Conservation (phyloP, 2,113 vertebrate genomes). For the Boulengeromyrus knoepffleri region DNA sequence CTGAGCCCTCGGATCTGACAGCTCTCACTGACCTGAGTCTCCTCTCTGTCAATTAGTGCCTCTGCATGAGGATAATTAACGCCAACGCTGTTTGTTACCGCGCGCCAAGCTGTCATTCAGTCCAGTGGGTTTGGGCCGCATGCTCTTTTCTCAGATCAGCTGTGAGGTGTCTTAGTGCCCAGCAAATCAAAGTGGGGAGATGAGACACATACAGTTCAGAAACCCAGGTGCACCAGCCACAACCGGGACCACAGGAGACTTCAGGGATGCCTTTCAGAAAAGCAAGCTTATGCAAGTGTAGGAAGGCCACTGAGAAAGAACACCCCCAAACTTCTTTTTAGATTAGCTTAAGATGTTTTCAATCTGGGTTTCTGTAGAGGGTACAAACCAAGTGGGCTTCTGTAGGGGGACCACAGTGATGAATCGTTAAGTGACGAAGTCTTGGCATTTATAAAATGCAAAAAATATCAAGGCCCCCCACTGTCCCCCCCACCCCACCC, state of each 20-base stretch:
- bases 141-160: background rate
- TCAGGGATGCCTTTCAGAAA: background rate
- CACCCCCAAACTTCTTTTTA: background rate
- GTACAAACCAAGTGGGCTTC: background rate
- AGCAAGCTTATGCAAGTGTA: background rate
- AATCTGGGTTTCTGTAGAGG: background rate
- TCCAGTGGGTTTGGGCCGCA: background rate
- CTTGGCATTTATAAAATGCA: background rate
- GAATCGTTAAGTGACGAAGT: background rate
- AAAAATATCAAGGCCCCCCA: background rate
- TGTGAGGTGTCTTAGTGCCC: background rate
- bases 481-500: background rate
- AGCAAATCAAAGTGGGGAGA: background rate
- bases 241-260: background rate
- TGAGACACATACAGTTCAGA: background rate
- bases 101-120: background rate
- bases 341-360: background rate
- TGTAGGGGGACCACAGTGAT: background rate
- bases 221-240: background rate
- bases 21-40: background rate
- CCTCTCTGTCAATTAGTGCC: background rate
- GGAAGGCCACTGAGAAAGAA: background rate
- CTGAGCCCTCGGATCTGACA: background rate
- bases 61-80: background rate
- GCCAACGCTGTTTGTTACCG: background rate